Conservation (phyloP, 2,888 invertebrate species). For the Allacma fusca region DNA sequence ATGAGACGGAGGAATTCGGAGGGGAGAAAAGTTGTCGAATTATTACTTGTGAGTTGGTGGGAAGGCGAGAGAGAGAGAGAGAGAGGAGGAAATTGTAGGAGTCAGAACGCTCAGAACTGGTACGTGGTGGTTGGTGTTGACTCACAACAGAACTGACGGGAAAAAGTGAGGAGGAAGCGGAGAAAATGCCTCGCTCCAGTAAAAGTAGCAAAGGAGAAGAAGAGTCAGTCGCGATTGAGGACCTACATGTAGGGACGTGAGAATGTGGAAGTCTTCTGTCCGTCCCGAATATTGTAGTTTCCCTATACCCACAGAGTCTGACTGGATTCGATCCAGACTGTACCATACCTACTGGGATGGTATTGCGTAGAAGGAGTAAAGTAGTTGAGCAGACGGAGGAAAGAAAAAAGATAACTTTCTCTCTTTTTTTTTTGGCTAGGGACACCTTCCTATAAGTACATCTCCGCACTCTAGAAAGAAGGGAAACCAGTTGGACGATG, state of each 20-base stretch:
- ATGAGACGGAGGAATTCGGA: no score
- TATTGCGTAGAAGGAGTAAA: constrained; percentile 3
- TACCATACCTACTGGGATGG: neutral
- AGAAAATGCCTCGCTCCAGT: neutral
- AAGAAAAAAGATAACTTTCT: constrained; percentile 5
- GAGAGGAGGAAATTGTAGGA: no score
- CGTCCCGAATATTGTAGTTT: neutral
- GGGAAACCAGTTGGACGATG: no score
- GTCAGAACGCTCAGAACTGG: neutral
- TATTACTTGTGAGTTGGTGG: no score
- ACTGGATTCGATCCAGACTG: constrained; percentile 23
- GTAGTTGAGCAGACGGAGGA: neutral
- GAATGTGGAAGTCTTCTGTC: neutral
- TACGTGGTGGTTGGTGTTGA: neutral
- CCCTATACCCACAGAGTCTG: constrained; percentile 1
- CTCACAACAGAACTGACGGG: constrained; percentile 23
- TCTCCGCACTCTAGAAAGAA: no score
- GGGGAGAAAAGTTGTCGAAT: no score
- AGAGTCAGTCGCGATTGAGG: neutral
- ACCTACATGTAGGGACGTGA: neutral
- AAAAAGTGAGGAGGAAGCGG: neutral
- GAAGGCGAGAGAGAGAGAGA: no score
- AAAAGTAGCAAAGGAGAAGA: neutral
- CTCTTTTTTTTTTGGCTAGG: no score
- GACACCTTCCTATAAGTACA: no score